Conservation (phyloP, 1,140 invertebrate genomes). For the Anoplophora glabripennis region DNA sequence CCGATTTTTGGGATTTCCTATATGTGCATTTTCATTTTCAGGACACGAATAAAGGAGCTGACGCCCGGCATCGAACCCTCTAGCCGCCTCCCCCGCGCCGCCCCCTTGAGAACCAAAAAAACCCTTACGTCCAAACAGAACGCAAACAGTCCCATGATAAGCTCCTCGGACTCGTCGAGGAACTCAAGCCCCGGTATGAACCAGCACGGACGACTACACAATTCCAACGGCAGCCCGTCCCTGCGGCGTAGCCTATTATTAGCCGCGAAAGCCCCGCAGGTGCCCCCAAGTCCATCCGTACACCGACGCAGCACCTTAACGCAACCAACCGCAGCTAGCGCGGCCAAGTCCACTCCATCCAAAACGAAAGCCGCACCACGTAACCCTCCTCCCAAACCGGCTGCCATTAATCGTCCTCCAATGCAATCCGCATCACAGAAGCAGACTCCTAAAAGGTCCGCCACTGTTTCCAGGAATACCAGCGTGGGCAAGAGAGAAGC, state of each 20-base stretch:
- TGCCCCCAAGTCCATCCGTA: conserved; percentile 44
- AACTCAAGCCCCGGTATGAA: conserved; percentile 66
- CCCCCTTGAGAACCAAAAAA: conserved; percentile 44
- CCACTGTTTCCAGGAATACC: conserved; percentile 26
- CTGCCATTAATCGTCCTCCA: neutral
- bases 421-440: no score
- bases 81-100: conserved; percentile 49
- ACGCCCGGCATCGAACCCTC: conserved; percentile 31
- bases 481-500: conserved; percentile 29
- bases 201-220: conserved; percentile 49
- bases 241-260: conserved; percentile 44
- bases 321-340: conserved; percentile 46
- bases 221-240: conserved; percentile 46
- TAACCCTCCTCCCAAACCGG: conserved; percentile 20
- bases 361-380: conserved; percentile 13
- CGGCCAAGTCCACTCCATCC: conserved; percentile 37
- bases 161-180: conserved; percentile 61
- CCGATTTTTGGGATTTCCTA: no score
- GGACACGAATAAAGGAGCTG: conserved; percentile 38
- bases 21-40: conserved; percentile 12
- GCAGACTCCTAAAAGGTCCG: conserved; percentile 12
- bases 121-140: conserved; percentile 40
- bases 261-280: conserved; percentile 48
- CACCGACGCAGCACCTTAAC: conserved; percentile 43
- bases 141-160: conserved; percentile 53